Evolutionary conservation across 2,113 vertebrate species (phyloP).

Genomic region (Gobiocypris rarus): DNA sequence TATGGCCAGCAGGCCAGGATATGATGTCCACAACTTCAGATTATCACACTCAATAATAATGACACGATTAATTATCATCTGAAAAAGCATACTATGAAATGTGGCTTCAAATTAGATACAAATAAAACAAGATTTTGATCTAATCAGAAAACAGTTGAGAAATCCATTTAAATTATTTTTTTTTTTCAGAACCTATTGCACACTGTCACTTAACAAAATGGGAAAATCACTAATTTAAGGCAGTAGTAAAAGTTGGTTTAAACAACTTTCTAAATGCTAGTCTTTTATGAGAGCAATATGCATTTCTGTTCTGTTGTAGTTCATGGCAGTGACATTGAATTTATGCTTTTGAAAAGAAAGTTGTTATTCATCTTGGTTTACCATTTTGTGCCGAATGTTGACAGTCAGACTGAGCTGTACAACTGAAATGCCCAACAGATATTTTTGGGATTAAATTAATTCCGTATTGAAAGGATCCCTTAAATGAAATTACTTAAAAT

Average conservation of each 20-base stretch:
- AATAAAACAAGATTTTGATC: neutral
- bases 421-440: neutral
- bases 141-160: neutral
- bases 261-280: neutral
- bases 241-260: neutral
- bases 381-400: neutral
- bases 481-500: neutral
- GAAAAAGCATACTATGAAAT: neutral
- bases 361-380: neutral
- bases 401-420: neutral
- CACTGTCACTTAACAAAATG: slow-evolving; percentile 1
- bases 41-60: neutral
- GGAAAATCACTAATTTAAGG: neutral
- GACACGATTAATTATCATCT: neutral
- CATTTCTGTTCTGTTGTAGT: neutral
- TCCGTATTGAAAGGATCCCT: neutral
- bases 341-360: neutral
- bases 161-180: neutral
- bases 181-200: neutral
- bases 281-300: neutral
- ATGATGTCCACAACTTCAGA: too few species aligned
- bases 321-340: slow-evolving; percentile 1
- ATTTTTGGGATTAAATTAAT: neutral
- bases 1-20: too few species aligned
- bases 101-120: neutral